phyloP scores from a whole-genome alignment of 1,140 invertebrate genomes.

The Cydia splendana region DNA sequence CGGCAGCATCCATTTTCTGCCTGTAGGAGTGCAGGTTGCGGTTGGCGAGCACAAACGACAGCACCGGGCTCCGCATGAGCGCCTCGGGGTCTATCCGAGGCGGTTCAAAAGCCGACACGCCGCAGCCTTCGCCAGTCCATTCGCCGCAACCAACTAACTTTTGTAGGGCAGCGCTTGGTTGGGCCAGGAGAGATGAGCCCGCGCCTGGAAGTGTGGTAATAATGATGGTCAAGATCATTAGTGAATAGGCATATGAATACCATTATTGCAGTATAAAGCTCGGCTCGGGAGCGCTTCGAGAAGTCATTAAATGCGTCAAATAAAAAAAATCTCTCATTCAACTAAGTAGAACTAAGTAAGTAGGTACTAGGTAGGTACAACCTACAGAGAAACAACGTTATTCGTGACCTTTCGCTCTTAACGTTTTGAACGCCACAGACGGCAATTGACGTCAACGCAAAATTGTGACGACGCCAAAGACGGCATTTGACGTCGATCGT shows the following conservation, averaged over 20 bases:
- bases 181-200: slow-evolving; percentile 89
- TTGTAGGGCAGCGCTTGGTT: slow-evolving; percentile 90
- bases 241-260: not conserved
- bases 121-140: slow-evolving; percentile 43
- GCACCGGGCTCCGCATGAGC: slow-evolving; percentile 62
- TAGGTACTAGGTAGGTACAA: too few species aligned
- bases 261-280: not conserved
- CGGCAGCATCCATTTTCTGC: slow-evolving; percentile 70
- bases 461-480: too few species aligned
- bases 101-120: slow-evolving; percentile 61
- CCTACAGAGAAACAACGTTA: too few species aligned
- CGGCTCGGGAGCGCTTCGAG: too few species aligned
- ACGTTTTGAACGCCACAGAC: too few species aligned
- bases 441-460: too few species aligned
- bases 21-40: slow-evolving; percentile 59
- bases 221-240: not conserved
- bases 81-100: slow-evolving; percentile 56
- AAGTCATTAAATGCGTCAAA: too few species aligned
- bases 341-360: too few species aligned
- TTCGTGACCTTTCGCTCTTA: too few species aligned
- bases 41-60: slow-evolving; percentile 64
- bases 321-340: too few species aligned
- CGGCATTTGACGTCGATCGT: too few species aligned
- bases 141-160: slow-evolving; percentile 80
- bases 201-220: slow-evolving; percentile 37